phyloP scores from a whole-genome alignment of 2,113 vertebrate genomes.

The Phyllostomus hastatus region DNA sequence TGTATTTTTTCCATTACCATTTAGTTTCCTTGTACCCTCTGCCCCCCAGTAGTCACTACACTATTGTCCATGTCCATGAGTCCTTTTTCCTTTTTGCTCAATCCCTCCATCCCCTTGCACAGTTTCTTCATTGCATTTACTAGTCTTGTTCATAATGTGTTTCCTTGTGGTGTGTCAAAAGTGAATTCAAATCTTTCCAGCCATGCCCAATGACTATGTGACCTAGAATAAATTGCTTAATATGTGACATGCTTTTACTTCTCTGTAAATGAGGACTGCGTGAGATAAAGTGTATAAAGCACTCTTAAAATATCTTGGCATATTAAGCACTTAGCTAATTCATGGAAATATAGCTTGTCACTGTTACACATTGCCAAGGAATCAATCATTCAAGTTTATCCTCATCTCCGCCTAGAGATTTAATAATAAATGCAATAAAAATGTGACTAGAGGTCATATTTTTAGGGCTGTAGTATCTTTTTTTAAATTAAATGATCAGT shows the following conservation, averaged over 20 bases:
- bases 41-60: too few relatives aligned
- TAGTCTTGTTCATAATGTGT: not conserved
- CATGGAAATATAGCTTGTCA: not conserved
- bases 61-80: too few relatives aligned
- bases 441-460: not conserved
- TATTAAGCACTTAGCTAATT: constrained; percentile 35
- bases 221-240: constrained; percentile 3
- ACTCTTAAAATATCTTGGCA: not conserved
- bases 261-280: not conserved
- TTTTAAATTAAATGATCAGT: not conserved
- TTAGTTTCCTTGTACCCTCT: too few relatives aligned
- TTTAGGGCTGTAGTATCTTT: not conserved
- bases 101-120: too few relatives aligned
- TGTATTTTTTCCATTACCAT: too few relatives aligned
- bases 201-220: not conserved
- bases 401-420: not conserved
- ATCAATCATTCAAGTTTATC: not conserved
- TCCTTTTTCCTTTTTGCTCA: too few relatives aligned
- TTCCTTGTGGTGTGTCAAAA: constrained; percentile 4
- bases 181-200: constrained; percentile 3
- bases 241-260: not conserved
- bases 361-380: not conserved
- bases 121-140: not conserved
- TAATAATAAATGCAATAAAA: not conserved
- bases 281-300: constrained; percentile 15